phyloP scores from a whole-genome alignment of 1,140 invertebrate species.

The Drosophila tsacasi region DNA sequence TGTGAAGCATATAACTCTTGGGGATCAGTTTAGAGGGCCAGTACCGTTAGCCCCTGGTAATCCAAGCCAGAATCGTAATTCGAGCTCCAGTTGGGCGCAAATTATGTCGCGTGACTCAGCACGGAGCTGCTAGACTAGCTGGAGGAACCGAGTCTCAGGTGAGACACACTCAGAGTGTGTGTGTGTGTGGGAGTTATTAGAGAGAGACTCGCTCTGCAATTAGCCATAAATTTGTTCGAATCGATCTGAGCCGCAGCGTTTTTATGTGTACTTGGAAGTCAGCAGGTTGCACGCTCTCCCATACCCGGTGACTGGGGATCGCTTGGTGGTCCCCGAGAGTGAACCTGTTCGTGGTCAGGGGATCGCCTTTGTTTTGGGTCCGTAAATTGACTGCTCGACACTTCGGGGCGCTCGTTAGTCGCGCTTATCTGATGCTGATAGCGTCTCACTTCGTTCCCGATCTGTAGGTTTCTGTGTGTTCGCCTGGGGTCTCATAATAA shows the following conservation, averaged over 20 bases:
- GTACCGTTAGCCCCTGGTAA: slow-evolving; percentile 67
- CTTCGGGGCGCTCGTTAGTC: slow-evolving; percentile 67
- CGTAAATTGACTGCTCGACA: slow-evolving; percentile 81
- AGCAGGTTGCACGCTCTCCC: slow-evolving; percentile 65
- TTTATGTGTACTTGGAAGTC: slow-evolving; percentile 79
- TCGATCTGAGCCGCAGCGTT: slow-evolving; percentile 19
- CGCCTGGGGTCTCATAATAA: slow-evolving; percentile 64
- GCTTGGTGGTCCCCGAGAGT: slow-evolving; percentile 65
- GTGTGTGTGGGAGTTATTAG: slow-evolving; percentile 63
- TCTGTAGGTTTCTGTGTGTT: slow-evolving; percentile 17
- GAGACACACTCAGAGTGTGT: slow-evolving; percentile 31
- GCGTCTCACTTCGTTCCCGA: slow-evolving; percentile 67
- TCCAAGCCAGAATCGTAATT: slow-evolving; percentile 55
- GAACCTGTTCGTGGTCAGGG: slow-evolving; percentile 61
- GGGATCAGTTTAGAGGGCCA: slow-evolving; percentile 26
- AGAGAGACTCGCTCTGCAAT: slow-evolving; percentile 62
- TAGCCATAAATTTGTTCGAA: slow-evolving; percentile 78
- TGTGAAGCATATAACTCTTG: slow-evolving; percentile 55
- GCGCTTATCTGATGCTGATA: slow-evolving; percentile 77
- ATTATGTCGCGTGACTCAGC: slow-evolving; percentile 57
- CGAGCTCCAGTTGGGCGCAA: slow-evolving; percentile 57
- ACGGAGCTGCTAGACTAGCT: slow-evolving; percentile 18
- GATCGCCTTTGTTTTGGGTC: slow-evolving; percentile 76
- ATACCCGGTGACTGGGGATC: slow-evolving; percentile 38
- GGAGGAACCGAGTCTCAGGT: slow-evolving; percentile 4